Conservation (phyloP, 2,888 invertebrate species). For the Xylota sylvarum region DNA sequence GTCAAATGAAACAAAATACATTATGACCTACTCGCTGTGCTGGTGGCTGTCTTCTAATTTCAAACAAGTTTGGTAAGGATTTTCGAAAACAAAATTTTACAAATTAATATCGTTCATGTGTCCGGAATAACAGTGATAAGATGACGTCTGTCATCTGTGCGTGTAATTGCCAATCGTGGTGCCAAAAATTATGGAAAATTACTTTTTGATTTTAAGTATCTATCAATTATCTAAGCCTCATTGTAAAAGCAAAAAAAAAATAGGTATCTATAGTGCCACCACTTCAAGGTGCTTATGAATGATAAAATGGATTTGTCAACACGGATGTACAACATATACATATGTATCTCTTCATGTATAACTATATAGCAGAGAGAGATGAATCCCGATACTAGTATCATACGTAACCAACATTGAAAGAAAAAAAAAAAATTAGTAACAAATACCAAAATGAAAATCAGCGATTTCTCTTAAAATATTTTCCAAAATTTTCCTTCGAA, state of each 20-base stretch:
- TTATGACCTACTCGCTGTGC: neutral
- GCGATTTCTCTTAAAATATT: slow-evolving; percentile 18
- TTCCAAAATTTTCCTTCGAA: slow-evolving; percentile 17
- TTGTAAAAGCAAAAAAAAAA: neutral
- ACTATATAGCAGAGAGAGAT: too few species aligned
- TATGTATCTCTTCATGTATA: too few species aligned
- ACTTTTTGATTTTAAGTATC: too few species aligned
- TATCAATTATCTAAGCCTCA: neutral
- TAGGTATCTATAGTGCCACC: slow-evolving; percentile 9
- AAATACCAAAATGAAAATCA: neutral
- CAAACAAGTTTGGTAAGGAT: too few species aligned
- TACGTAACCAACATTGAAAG: neutral
- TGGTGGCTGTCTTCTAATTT: neutral
- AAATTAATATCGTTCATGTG: too few species aligned
- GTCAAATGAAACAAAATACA: too few species aligned
- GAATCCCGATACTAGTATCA: neutral
- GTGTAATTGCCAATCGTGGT: too few species aligned
- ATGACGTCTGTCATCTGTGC: too few species aligned
- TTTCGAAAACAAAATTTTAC: too few species aligned
- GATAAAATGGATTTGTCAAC: slow-evolving; percentile 31
- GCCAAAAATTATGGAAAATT: too few species aligned
- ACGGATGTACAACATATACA: slow-evolving; percentile 39
- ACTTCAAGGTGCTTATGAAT: slow-evolving; percentile 38
- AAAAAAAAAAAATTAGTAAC: neutral
- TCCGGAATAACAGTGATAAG: too few species aligned